Conservation (phyloP, 2,113 vertebrate species). For the Natator depressus region DNA sequence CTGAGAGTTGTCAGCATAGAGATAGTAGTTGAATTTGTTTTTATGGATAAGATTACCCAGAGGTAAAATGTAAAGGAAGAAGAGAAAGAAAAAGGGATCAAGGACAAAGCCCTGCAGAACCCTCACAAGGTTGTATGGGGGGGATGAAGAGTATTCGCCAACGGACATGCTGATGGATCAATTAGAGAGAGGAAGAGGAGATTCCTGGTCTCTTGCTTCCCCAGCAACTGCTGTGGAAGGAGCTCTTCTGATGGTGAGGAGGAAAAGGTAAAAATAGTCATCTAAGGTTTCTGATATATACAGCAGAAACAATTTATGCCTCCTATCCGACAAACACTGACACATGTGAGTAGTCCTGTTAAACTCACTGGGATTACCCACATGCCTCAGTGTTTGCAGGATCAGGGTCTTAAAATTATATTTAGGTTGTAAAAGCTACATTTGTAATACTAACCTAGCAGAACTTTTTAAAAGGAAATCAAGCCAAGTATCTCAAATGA, state of each 20-base stretch:
- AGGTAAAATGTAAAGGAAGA: background rate
- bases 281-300: background rate
- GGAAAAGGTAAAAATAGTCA: background rate
- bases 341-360: background rate
- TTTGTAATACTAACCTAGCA: background rate
- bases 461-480: background rate
- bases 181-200: background rate
- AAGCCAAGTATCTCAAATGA: background rate
- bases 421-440: background rate
- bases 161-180: background rate
- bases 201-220: background rate
- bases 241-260: rapidly evolving
- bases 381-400: rapidly evolving
- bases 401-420: rapidly evolving
- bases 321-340: background rate
- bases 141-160: no score
- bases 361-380: background rate
- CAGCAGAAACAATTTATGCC: background rate
- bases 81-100: background rate
- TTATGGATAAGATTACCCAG: background rate
- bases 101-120: background rate
- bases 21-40: background rate
- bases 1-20: background rate
- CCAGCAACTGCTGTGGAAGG: rapidly evolving
- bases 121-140: background rate